Conservation (phyloP, 2,888 invertebrate genomes). For the Tridacna gigas region DNA sequence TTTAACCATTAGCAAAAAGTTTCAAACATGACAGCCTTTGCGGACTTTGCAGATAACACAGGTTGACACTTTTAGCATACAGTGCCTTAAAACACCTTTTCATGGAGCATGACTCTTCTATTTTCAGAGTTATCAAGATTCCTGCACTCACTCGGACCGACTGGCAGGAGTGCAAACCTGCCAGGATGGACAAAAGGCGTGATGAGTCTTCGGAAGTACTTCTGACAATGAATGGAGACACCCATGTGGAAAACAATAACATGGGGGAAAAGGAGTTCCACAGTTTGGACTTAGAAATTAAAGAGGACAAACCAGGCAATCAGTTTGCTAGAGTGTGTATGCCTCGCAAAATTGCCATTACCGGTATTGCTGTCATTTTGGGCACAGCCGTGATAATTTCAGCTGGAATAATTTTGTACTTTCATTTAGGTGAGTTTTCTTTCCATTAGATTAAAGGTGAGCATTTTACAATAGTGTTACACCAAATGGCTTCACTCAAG, state of each 20-base stretch:
- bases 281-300: conserved; percentile 2
- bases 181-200: conserved; percentile 18
- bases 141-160: neutral
- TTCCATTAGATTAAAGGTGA: neutral
- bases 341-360: conserved; percentile 24
- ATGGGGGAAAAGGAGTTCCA: conserved; percentile 40
- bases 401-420: conserved; percentile 4
- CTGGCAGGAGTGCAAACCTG: neutral
- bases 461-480: too few relatives aligned
- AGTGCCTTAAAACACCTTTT: neutral
- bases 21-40: too few relatives aligned
- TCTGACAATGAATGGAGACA: conserved; percentile 22
- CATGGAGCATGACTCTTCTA: neutral
- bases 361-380: conserved; percentile 19
- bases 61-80: too few relatives aligned
- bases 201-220: conserved; percentile 43
- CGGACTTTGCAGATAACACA: too few relatives aligned
- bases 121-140: conserved; percentile 7
- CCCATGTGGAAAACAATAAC: conserved; percentile 54
- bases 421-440: conserved; percentile 13
- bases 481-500: too few relatives aligned
- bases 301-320: conserved; percentile 21
- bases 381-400: conserved; percentile 33
- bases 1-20: too few relatives aligned
- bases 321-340: conserved; percentile 17